Evolutionary conservation across 2,888 invertebrate species (phyloP), one percentile per base, ranked within the genome.

Genomic region (Pyrgus malvae): DNA sequence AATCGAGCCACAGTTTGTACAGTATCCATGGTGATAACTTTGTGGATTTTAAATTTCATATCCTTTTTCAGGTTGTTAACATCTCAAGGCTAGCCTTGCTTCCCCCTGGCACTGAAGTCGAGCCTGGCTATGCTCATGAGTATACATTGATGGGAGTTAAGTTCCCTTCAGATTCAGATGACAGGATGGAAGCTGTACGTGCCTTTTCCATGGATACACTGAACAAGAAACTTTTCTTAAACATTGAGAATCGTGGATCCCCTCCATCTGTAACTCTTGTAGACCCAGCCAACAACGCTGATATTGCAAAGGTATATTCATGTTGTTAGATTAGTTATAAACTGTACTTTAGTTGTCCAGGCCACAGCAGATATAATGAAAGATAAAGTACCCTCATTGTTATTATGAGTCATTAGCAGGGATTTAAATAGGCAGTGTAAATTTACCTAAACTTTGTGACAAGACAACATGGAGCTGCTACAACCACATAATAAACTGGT

Each of bases 91-190:
- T 98, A 69, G 98, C 98, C n/a, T 85, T 93, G 9, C 90, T 99
- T 60, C 98, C 99, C 0, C 88, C 94, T 17, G 93, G 93, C 51
- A 76, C 83, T 0, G 92, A 93, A 27, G 80, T 90, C 1, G 95
- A 97, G 51, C 93, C 93, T 56, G 93, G 96, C 37, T 96, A 94
- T 75, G 99, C 98, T 1, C 93, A 92, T n/a, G 98, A 98, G 77
- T 98, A 96, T 76, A 88, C 91, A 2, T 90, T 99, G 56, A 97
- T 98, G 23, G 95, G 97, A 74, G 93, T 97, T 23, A 91, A 92
- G 68, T 92, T 98, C 75, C 98, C 98, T 5, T 88, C 92, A 54
- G 99, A 99, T 83, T 95, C 96, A 31, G 98, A 99, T 61, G 96
- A 95, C 71, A 92, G 93, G 61, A 91, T 93, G 23, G 93, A 95